phyloP scores from a whole-genome alignment of 2,797 vertebrate genomes.

The Rousettus madagascariensis region DNA sequence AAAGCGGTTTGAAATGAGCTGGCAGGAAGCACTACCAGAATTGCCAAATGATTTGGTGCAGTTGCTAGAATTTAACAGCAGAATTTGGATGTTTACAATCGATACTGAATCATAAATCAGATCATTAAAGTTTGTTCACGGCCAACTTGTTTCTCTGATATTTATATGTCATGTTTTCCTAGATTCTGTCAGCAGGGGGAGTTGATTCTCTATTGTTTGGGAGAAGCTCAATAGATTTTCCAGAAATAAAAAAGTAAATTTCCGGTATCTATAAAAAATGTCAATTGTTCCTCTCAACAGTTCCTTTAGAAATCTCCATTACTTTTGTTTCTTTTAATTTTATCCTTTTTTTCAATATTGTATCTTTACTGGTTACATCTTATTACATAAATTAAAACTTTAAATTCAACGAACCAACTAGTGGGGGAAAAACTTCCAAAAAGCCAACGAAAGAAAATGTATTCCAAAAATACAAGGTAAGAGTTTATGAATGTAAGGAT shows the following conservation, averaged over 20 bases:
- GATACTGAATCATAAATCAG: slow-evolving; percentile 86
- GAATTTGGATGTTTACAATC: slow-evolving; percentile 87
- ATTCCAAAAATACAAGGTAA: neutral
- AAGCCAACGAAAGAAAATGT: neutral
- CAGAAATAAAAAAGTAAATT: slow-evolving; percentile 55
- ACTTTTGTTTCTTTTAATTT: neutral
- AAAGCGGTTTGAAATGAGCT: slow-evolving; percentile 86
- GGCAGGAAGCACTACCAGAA: slow-evolving; percentile 87
- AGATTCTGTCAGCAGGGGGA: slow-evolving; percentile 95
- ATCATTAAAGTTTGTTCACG: slow-evolving; percentile 83
- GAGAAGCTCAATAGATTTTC: slow-evolving; percentile 21
- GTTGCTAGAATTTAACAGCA: slow-evolving; percentile 85
- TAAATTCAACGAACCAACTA: neutral
- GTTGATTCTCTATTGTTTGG: slow-evolving; percentile 95
- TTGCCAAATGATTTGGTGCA: slow-evolving; percentile 82
- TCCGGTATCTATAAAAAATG: slow-evolving; percentile 50
- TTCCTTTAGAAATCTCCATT: neutral
- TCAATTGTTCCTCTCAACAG: neutral
- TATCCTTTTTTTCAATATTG: neutral
- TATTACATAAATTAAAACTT: slow-evolving; percentile 12
- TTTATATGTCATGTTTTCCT: slow-evolving; percentile 86
- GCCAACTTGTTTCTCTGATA: slow-evolving; percentile 78
- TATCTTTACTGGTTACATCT: neutral
- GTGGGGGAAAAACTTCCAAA: neutral
- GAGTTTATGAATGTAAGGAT: neutral